Percentiles rank a stretch among this genome's conserved stretches.
These are phyloP conservation scores for Eumacrocentrus americanus DNA, from an alignment of 2,888 invertebrate species.

Conservation along the genomic window DNA sequence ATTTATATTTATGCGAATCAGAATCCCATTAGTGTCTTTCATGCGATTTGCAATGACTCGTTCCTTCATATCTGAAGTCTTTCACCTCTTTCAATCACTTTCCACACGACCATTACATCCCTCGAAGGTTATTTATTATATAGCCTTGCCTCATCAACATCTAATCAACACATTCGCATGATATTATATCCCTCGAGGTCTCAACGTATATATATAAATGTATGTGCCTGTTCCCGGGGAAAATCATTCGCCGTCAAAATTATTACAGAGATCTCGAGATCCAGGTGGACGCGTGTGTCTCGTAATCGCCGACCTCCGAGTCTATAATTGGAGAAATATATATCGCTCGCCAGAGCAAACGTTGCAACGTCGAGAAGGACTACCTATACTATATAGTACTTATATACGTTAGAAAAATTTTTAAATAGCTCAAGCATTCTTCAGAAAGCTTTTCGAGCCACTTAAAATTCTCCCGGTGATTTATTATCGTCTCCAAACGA, in stretches of 20 bases:
- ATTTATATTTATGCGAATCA: conserved; percentile 25
- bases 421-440: not conserved
- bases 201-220: not conserved
- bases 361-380: not conserved
- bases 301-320: conserved; percentile 31
- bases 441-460: not conserved
- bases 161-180: not conserved
- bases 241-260: conserved; percentile 2
- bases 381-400: not conserved
- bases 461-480: not conserved
- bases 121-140: conserved; percentile 7
- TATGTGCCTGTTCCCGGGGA: not conserved
- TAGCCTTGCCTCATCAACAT: not conserved
- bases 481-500: not conserved
- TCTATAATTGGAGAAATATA: conserved; percentile 39
- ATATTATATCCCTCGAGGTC: no score
- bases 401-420: not conserved
- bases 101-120: conserved; percentile 5
- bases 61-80: conserved; percentile 10
- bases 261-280: conserved; percentile 12
- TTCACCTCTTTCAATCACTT: conserved; percentile 13
- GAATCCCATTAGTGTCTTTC: conserved; percentile 33
- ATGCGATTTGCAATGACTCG: conserved; percentile 16
- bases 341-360: conserved; percentile 28
- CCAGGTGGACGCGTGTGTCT: conserved; percentile 12